These are phyloP conservation scores for Acromyrmex charruanus DNA, from an alignment of 1,140 invertebrate genomes.

Conservation along the genomic window DNA sequence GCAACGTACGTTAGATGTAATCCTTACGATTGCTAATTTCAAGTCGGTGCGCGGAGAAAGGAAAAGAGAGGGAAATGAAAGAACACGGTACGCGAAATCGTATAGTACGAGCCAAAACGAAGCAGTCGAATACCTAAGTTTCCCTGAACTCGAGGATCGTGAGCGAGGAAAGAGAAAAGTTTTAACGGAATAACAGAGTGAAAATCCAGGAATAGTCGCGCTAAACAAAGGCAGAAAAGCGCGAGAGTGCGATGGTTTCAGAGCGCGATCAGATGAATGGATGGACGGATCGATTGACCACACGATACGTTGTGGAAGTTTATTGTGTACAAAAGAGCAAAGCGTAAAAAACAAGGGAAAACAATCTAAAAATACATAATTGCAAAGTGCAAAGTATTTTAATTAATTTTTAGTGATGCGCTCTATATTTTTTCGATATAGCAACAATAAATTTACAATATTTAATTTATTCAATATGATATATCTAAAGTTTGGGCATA, in stretches of 20 bases:
- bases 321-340: constrained; percentile 2
- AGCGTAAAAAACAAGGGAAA: neutral
- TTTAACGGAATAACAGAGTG: constrained; percentile 40
- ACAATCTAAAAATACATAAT: neutral
- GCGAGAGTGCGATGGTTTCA: constrained; percentile 21
- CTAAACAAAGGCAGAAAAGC: constrained; percentile 18
- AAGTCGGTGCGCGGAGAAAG: neutral
- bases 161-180: constrained; percentile 24
- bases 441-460: neutral
- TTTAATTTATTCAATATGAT: neutral
- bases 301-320: constrained; percentile 34
- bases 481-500: neutral
- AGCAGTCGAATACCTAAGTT: constrained; percentile 14
- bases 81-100: constrained; percentile 19
- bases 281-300: constrained; percentile 46
- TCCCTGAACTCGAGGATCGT: neutral
- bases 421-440: neutral
- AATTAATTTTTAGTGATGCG: neutral
- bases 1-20: constrained; percentile 48
- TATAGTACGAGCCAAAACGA: constrained; percentile 17
- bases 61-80: neutral
- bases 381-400: neutral
- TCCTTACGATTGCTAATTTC: constrained; percentile 56
- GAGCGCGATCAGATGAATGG: constrained; percentile 12
- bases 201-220: neutral